Evolutionary conservation across 2,113 vertebrate genomes (phyloP).

Genomic region (Eublepharis macularius): DNA sequence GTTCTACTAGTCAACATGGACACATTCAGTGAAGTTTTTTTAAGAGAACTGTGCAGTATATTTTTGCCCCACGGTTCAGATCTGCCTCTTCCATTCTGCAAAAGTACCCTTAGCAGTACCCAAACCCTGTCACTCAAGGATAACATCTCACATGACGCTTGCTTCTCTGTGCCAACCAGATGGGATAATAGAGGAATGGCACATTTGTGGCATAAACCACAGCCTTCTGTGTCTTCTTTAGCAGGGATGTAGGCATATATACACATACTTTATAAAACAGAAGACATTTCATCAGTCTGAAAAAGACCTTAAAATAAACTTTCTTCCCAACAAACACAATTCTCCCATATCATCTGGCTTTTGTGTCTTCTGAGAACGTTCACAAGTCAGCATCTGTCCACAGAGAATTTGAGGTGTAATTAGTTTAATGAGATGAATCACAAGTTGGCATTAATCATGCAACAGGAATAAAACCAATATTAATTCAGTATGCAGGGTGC

Average conservation of each 20-base stretch:
- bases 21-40: not conserved
- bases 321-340: not conserved
- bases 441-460: conserved; percentile 18
- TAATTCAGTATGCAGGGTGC: conserved; percentile 27
- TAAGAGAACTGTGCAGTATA: not conserved
- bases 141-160: not conserved
- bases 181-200: not conserved
- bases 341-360: conserved; percentile 8
- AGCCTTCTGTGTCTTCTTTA: not conserved
- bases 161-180: not conserved
- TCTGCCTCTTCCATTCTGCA: not conserved
- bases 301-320: not conserved
- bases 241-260: not conserved
- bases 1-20: no score
- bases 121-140: not conserved
- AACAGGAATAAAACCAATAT: conserved; percentile 23
- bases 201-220: no score
- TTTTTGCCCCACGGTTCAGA: not conserved
- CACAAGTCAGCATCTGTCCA: conserved; percentile 10
- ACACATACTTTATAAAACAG: not conserved
- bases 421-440: conserved; percentile 25
- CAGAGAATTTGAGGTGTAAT: conserved; percentile 17
- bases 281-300: not conserved
- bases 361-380: conserved; percentile 18
- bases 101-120: not conserved